Evolutionary conservation across 2,888 invertebrate genomes (phyloP), one percentile per base, ranked within the genome.

Genomic region (Dolomedes plantarius): DNA sequence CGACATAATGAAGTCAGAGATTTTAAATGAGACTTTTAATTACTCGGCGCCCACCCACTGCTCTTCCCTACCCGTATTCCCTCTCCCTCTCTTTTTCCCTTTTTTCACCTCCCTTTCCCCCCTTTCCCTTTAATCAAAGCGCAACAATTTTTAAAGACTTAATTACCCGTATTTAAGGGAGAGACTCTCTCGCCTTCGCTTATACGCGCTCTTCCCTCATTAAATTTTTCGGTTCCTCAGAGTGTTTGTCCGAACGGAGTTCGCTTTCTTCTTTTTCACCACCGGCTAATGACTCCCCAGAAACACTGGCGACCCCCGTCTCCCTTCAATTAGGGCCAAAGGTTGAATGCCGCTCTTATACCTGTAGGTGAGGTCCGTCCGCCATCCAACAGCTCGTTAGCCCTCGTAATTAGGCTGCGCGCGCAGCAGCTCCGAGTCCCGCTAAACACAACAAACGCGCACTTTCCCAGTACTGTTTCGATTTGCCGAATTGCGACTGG

Each of bases 121-220:
- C 16, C 41, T 2, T 2, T 13, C 41, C 41, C 41, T 46, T 46
- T 46, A 46, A 46, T 46, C 41, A 46, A 46, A 46, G 41, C 41
- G 41, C 41, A 46, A 46, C 41, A 46, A 46, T 46, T 46, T 46
- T 46, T 46, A 46, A 46, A 46, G 41, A 46, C 41, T 46, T 46
- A 46, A 46, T 46, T 46, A 46, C 41, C 41, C 41, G 41, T 46
- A 46, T 46, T 46, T 46, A 46, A 46, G 41, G 16, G 41, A n/a
- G 41, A 46, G 41, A 46, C 6, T 46, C 41, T 46, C 6, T 46
- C 41, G 41, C 41, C 41, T 46, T 46, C 41, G 41, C 16, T 46
- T 46, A 16, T n/a, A n/a, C 6, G 2, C 41, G 41, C 16, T 16
- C 41, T 9, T 46, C 41, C 16, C 41, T 46, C 41, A 46, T 46